Conservation (phyloP, 2,888 invertebrate genomes). For the Charanyca ferruginea region DNA sequence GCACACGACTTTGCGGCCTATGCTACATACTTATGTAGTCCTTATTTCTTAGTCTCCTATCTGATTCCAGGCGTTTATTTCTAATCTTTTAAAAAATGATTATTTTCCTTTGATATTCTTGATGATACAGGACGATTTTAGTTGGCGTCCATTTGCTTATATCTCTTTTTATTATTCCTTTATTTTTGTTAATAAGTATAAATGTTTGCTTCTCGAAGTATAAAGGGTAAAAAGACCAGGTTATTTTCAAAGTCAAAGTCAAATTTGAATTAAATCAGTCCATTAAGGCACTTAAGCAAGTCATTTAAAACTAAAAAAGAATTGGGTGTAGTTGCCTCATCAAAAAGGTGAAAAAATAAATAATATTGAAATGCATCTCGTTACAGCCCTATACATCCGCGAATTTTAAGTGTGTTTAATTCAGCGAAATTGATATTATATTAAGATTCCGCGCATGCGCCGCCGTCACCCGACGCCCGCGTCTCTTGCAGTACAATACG, state of each 20-base stretch:
- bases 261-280: background rate
- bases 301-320: background rate
- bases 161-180: background rate
- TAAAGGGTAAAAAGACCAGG: background rate
- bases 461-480: conserved; percentile 64
- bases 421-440: conserved; percentile 66
- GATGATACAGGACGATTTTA: too few relatives aligned
- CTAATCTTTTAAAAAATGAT: too few relatives aligned
- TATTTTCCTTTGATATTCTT: too few relatives aligned
- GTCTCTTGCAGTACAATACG: conserved; percentile 44
- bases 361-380: background rate
- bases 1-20: background rate
- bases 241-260: background rate
- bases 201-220: background rate
- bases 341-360: too few relatives aligned
- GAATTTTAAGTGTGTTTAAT: conserved; percentile 67
- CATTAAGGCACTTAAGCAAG: background rate
- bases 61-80: too few relatives aligned
- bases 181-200: background rate
- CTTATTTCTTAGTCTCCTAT: background rate
- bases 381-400: conserved; percentile 62
- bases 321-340: background rate
- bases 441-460: conserved; percentile 76
- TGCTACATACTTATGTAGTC: background rate
- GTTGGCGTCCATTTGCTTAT: background rate